phyloP scores from a whole-genome alignment of 2,888 invertebrate genomes.

The Trichacis sp. region DNA sequence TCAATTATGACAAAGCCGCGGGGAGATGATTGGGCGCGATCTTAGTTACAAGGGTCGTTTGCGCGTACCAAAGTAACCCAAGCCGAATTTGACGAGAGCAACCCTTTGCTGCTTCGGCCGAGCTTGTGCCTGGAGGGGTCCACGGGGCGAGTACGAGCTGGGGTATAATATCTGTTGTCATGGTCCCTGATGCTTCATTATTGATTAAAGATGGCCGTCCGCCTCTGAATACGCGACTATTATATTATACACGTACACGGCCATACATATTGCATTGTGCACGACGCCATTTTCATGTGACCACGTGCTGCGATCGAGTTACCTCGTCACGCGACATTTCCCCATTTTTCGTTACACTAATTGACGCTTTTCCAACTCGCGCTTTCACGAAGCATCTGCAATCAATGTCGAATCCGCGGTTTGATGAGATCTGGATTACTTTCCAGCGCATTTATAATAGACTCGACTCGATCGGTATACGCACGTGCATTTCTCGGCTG shows the following conservation, averaged over 20 bases:
- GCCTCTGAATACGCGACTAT: constrained; percentile 46
- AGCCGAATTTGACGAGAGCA: constrained; percentile 51
- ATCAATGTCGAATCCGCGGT: no score
- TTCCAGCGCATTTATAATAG: no score
- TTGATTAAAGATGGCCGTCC: constrained; percentile 69
- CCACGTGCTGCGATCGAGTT: no score
- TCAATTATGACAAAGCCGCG: no score
- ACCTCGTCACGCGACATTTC: no score
- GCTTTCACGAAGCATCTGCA: neutral
- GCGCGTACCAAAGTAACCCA: constrained; percentile 49
- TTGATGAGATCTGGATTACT: neutral
- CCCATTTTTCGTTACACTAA: no score
- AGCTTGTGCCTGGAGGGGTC: no score
- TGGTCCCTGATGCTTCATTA: constrained; percentile 70
- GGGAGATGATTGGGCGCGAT: no score
- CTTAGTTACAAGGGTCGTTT: constrained; percentile 30
- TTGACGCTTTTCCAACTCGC: neutral
- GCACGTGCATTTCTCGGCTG: no score
- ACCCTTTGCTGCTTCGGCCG: constrained; percentile 58
- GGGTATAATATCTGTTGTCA: constrained; percentile 68
- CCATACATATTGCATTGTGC: no score
- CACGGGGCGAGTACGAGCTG: constrained; percentile 58
- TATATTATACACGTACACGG: no score
- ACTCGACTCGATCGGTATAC: no score
- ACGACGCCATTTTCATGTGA: constrained; percentile 69